Percentiles rank a stretch among this genome's conserved stretches.
These are phyloP conservation scores for Drosophila aff. DNA, from an alignment of 1,140 invertebrate genomes.

Conservation along the genomic window DNA sequence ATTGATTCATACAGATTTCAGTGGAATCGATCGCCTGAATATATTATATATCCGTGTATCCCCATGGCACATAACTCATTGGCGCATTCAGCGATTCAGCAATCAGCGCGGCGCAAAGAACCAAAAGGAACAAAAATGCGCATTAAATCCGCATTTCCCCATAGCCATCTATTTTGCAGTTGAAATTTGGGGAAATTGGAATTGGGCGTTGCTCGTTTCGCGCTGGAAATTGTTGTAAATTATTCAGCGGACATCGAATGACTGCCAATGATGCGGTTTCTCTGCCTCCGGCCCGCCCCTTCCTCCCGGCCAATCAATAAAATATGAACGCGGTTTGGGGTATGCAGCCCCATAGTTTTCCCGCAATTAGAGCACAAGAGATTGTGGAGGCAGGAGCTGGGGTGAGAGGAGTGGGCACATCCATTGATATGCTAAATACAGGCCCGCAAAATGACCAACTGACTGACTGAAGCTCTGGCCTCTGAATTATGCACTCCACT, in stretches of 20 bases:
- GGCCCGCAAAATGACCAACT: constrained; percentile 49
- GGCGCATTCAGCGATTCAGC: constrained; percentile 20
- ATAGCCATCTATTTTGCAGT: constrained; percentile 29
- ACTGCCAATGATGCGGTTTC: constrained; percentile 70
- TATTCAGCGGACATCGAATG: constrained; percentile 68
- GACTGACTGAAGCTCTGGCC: constrained; percentile 38
- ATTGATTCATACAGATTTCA: constrained; percentile 41
- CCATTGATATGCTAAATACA: constrained; percentile 57
- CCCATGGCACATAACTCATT: constrained; percentile 50
- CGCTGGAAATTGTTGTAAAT: constrained; percentile 70
- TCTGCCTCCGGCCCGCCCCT: neutral
- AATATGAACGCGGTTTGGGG: constrained; percentile 49
- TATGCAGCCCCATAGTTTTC: constrained; percentile 46
- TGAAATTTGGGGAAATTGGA: constrained; percentile 18
- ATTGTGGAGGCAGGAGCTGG: constrained; percentile 10
- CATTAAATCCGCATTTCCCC: constrained; percentile 56
- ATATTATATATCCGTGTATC: constrained; percentile 34
- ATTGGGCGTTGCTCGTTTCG: constrained; percentile 40
- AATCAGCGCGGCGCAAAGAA: constrained; percentile 24
- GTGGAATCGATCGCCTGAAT: constrained; percentile 28
- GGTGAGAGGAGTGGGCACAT: neutral
- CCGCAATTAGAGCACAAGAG: constrained; percentile 65
- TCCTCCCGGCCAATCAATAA: constrained; percentile 59
- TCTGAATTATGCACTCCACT: constrained; percentile 71
- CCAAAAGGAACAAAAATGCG: constrained; percentile 27